Conservation (phyloP, 2,113 vertebrate genomes). For the Dipodomys merriami region DNA sequence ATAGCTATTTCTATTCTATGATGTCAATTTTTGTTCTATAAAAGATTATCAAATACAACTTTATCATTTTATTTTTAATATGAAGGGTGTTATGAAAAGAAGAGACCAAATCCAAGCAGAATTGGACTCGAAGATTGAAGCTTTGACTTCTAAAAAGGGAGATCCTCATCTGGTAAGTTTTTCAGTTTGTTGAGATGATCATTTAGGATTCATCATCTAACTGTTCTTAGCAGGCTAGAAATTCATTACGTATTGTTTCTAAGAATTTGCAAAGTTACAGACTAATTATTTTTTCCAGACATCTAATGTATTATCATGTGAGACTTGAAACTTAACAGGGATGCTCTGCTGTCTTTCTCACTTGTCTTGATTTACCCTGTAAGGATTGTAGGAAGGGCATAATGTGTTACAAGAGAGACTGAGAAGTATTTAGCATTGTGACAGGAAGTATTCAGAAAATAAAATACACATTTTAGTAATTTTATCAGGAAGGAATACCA, state of each 20-base stretch:
- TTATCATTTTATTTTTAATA: slow-evolving; percentile 28
- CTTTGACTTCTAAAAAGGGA: slow-evolving; percentile 87
- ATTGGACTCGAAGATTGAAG: slow-evolving; percentile 91
- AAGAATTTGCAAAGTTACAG: background rate
- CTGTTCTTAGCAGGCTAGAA: background rate
- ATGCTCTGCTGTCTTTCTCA: background rate
- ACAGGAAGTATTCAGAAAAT: background rate
- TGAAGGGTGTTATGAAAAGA: slow-evolving; percentile 93
- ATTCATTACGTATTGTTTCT: background rate
- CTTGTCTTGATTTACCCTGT: background rate
- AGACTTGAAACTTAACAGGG: background rate
- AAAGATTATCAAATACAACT: background rate
- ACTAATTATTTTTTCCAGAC: background rate
- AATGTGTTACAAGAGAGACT: background rate
- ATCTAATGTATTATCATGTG: background rate
- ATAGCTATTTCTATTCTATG: background rate
- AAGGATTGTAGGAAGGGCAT: background rate
- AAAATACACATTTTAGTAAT: background rate
- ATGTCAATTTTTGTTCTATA: slow-evolving; percentile 36
- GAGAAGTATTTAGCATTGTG: background rate
- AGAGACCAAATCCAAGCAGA: slow-evolving; percentile 97
- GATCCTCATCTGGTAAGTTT: slow-evolving; percentile 91
- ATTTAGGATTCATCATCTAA: background rate
- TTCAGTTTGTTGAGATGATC: background rate
- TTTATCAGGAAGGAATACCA: background rate